Evolutionary conservation across 2,113 vertebrate species (phyloP), one percentile per base, ranked within the genome.

Genomic region (Camelus dromedarius): DNA sequence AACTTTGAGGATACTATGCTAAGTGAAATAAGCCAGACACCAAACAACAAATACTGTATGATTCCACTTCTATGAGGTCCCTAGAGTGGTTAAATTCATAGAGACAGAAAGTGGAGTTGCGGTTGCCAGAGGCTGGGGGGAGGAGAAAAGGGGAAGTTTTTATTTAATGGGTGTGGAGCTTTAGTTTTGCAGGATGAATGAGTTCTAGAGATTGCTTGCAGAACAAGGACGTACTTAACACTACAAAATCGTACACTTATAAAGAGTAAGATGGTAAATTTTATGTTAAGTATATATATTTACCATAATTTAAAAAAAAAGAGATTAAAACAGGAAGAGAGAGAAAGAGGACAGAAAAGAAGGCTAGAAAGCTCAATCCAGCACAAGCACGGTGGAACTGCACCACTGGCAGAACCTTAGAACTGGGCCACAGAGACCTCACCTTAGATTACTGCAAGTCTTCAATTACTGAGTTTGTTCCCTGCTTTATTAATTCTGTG

Each of bases 401-500:
- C 89, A 42, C 72, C 88, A 48, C 66, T 54, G 52, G 95, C 95
- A 97, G 66, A 94, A 96, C 92, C 66, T 81, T 72, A 79, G 35
- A 89, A 79, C 77, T 35, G 93, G 85, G 58, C 88, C 16, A 1
- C 32, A 11, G 81, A 89, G 97, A 89, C 48, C 35, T 94, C 83
- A 67, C 60, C 88, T 93, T 83, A 94, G 81, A 94, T 95, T 81
- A 95, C 70, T 96, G 67, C 84, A 90, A 94, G 91, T 42, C 89
- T 95, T 95, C 91, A 69, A 91, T 77, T 96, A 66, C 88, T 96
- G 91, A 94, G 82, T 97, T 91, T 95, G 89, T 60, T 69, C 77
- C 46, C 26, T 69, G 86, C 91, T 97, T 96, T 98, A 96, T 97
- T 96, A 97, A 96, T 97, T 96, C 96, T 87, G 46, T 97, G 79